Conservation (phyloP, 2,797 vertebrate species). For the Podargus strigoides region DNA sequence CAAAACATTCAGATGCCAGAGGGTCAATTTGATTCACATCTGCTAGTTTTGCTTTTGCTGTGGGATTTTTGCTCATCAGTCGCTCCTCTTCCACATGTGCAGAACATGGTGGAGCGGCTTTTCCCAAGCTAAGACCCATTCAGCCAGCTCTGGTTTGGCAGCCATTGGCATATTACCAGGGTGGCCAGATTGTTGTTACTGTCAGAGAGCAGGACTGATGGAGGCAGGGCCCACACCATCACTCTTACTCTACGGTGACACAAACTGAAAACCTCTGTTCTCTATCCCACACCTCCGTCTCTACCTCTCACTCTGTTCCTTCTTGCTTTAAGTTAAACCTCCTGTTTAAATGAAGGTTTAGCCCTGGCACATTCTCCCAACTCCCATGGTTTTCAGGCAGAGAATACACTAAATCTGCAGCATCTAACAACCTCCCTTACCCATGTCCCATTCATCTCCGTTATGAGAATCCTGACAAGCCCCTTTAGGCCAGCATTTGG, state of each 20-base stretch:
- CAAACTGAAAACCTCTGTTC: not conserved
- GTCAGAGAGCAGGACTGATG: not conserved
- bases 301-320: not conserved
- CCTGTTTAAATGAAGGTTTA: not conserved
- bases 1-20: not conserved
- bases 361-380: not conserved
- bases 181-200: not conserved
- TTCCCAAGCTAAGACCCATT: not conserved
- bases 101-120: not conserved
- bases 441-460: not conserved
- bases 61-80: not conserved
- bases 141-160: not conserved
- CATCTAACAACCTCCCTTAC: not conserved
- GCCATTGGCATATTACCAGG: accelerated
- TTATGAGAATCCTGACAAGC: not conserved
- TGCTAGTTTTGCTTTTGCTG: not conserved
- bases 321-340: not conserved
- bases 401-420: not conserved
- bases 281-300: not conserved
- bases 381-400: not conserved
- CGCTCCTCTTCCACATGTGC: accelerated
- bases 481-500: not conserved
- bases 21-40: not conserved
- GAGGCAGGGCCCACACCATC: not conserved
- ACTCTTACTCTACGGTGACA: not conserved